phyloP scores from a whole-genome alignment of 1,140 invertebrate genomes.

The Drosophila baimaii region DNA sequence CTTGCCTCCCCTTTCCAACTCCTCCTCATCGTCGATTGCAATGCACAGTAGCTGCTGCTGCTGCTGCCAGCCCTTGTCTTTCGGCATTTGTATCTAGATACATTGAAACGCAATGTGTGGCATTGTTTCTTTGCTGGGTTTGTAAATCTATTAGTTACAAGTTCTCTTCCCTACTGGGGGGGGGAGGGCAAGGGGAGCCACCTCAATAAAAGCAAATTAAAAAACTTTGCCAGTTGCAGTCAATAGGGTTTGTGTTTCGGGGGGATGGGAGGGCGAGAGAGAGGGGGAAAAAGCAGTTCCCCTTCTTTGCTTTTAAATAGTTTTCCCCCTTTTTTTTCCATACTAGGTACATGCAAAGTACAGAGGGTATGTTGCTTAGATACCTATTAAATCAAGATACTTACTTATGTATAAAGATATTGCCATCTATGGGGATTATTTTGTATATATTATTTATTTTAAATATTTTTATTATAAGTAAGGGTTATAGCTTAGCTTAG shows the following conservation, averaged over 20 bases:
- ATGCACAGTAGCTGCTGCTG: slow-evolving; percentile 14
- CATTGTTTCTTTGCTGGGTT: slow-evolving; percentile 68
- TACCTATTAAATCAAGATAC: too few relatives aligned
- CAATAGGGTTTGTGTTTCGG: slow-evolving; percentile 1
- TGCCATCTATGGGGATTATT: neutral
- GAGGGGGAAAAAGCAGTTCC: slow-evolving; percentile 4
- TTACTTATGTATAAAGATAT: too few relatives aligned
- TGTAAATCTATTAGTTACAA: slow-evolving; percentile 83
- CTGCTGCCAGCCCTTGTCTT: slow-evolving; percentile 33
- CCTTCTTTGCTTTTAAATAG: slow-evolving; percentile 35
- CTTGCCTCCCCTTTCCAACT: slow-evolving; percentile 18
- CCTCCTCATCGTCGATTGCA: slow-evolving; percentile 17
- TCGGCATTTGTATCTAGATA: slow-evolving; percentile 67
- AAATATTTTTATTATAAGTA: neutral
- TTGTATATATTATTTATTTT: too few relatives aligned
- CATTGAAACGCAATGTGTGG: slow-evolving; percentile 54
- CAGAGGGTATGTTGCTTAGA: neutral
- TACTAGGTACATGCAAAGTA: neutral
- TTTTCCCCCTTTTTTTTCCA: slow-evolving; percentile 26
- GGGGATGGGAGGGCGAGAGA: neutral
- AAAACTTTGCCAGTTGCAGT: slow-evolving; percentile 68
- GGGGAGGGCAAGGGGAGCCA: slow-evolving; percentile 42
- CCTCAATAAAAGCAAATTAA: slow-evolving; percentile 81
- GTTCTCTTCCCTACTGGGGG: slow-evolving; percentile 40
- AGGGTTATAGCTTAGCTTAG: neutral